Evolutionary conservation across 2,888 invertebrate genomes (phyloP).

Genomic region (Archips crataeganus): DNA sequence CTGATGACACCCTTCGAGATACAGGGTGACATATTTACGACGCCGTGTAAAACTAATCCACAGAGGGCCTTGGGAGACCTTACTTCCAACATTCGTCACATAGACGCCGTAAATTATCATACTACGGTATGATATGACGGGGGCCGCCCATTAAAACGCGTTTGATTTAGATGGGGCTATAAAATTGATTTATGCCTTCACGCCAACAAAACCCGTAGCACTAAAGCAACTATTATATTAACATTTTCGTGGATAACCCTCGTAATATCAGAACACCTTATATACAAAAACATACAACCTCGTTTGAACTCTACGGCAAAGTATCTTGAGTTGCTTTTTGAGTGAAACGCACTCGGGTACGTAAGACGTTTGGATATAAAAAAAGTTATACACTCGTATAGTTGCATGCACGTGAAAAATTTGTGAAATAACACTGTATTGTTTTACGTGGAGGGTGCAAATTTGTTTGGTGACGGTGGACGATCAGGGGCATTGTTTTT

Average conservation of each 20-base stretch:
- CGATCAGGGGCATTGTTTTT: slow-evolving; percentile 78
- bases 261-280: slow-evolving; percentile 72
- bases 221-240: slow-evolving; percentile 86
- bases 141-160: slow-evolving; percentile 87
- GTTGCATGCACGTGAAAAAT: slow-evolving; percentile 70
- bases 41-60: slow-evolving; percentile 84
- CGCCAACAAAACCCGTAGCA: slow-evolving; percentile 86
- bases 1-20: slow-evolving; percentile 74
- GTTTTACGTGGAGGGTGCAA: slow-evolving; percentile 49
- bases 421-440: slow-evolving; percentile 61
- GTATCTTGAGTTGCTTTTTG: slow-evolving; percentile 47
- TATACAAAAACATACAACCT: slow-evolving; percentile 48
- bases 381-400: slow-evolving; percentile 80
- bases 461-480: slow-evolving; percentile 50
- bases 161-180: slow-evolving; percentile 87
- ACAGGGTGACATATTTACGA: slow-evolving; percentile 83
- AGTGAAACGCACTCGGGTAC: slow-evolving; percentile 51
- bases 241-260: slow-evolving; percentile 86
- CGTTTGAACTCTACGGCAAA: slow-evolving; percentile 50
- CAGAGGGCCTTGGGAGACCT: slow-evolving; percentile 65
- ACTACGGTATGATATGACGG: slow-evolving; percentile 86
- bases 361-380: slow-evolving; percentile 80
- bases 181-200: slow-evolving; percentile 87
- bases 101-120: slow-evolving; percentile 86
- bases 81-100: slow-evolving; percentile 87